phyloP scores from a whole-genome alignment of 2,888 invertebrate genomes.

The Xestia rhomboidea region DNA sequence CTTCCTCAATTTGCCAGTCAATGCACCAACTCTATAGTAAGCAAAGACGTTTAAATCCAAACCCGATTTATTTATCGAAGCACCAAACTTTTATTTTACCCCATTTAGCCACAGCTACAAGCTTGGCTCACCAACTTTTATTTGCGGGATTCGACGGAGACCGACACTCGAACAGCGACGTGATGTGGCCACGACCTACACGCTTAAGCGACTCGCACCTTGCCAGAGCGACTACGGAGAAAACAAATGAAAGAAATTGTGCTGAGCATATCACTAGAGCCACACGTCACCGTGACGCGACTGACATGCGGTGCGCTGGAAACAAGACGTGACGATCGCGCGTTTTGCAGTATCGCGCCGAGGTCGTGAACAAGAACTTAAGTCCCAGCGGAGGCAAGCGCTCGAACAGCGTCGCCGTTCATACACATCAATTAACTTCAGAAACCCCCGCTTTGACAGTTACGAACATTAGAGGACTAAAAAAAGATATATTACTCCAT shows the following conservation, averaged over 20 bases:
- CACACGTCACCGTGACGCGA: neutral
- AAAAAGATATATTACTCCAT: constrained; percentile 54
- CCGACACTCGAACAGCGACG: neutral
- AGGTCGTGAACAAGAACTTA: neutral
- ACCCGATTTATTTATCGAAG: constrained; percentile 24
- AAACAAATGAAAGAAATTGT: neutral
- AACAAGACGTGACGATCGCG: neutral
- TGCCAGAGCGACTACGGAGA: neutral
- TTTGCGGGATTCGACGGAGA: constrained; percentile 19
- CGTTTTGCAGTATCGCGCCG: neutral
- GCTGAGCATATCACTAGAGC: too few species aligned
- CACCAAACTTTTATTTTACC: constrained; percentile 27
- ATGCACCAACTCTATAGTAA: constrained; percentile 20
- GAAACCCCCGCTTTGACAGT: constrained; percentile 55
- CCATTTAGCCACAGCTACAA: constrained; percentile 31
- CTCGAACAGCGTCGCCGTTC: constrained; percentile 35
- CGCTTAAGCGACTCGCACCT: neutral
- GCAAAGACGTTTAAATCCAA: constrained; percentile 6
- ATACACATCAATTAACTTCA: constrained; percentile 59
- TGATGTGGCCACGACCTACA: neutral
- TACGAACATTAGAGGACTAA: constrained; percentile 39
- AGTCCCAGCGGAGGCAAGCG: neutral
- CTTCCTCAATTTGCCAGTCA: neutral
- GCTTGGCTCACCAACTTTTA: constrained; percentile 22
- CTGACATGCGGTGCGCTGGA: neutral